Conservation (phyloP, 2,113 vertebrate genomes). For the Rhinolophus sinicus region DNA sequence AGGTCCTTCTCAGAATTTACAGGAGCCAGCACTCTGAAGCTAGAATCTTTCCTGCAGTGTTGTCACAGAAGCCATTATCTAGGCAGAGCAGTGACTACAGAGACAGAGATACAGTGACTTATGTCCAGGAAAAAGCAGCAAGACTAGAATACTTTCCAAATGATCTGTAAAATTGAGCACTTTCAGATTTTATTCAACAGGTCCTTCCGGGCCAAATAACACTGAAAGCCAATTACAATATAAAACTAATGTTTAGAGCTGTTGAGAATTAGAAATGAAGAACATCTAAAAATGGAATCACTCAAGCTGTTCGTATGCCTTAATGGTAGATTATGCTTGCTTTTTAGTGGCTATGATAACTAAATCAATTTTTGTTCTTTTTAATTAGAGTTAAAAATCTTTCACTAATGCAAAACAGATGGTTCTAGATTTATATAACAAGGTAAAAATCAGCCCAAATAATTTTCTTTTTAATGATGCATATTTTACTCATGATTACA, state of each 20-base stretch:
- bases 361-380: constrained; percentile 38
- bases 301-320: background rate
- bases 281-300: background rate
- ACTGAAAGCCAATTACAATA: background rate
- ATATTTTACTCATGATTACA: background rate
- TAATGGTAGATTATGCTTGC: constrained; percentile 15
- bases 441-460: background rate
- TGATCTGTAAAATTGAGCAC: background rate
- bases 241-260: constrained; percentile 17
- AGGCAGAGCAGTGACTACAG: background rate
- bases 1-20: background rate
- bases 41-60: background rate
- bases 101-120: background rate
- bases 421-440: background rate
- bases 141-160: background rate
- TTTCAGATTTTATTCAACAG: constrained; percentile 36
- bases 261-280: constrained; percentile 2
- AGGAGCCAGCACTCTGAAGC: background rate
- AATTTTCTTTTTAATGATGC: constrained; percentile 30
- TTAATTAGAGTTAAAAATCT: constrained; percentile 52
- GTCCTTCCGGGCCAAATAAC: background rate
- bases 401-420: constrained; percentile 46
- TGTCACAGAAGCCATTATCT: background rate
- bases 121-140: background rate
- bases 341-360: constrained; percentile 24